Conservation (phyloP, 2,797 vertebrate species). For the Sebastes reedi region DNA sequence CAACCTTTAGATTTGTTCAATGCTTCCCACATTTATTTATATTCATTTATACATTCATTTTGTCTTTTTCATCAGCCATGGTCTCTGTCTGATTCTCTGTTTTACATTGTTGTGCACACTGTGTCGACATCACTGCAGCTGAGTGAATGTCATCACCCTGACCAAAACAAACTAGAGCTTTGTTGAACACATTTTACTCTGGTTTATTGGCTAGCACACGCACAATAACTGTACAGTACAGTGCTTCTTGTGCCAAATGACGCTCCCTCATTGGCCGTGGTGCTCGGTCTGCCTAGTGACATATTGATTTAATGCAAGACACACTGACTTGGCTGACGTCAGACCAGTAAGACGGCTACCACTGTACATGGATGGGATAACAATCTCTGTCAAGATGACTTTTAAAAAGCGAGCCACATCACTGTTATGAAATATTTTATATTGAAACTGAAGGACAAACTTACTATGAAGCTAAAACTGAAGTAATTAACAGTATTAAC, state of each 20-base stretch:
- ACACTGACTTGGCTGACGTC: constrained; percentile 19
- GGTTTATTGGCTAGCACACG: constrained; percentile 25
- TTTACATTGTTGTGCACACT: constrained; percentile 29
- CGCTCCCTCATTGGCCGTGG: constrained; percentile 17
- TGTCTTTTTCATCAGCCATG: constrained; percentile 8
- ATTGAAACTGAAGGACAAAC: not conserved
- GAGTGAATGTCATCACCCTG: constrained; percentile 52
- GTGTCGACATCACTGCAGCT: constrained; percentile 54
- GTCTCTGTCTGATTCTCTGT: constrained; percentile 22
- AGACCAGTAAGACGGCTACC: not conserved
- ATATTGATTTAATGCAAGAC: constrained; percentile 37
- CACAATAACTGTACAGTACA: constrained; percentile 13
- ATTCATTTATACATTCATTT: not conserved
- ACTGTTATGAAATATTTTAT: not conserved
- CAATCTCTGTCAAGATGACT: not conserved
- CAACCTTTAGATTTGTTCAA: not conserved
- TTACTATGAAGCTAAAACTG: not conserved
- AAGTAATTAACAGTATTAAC: not conserved
- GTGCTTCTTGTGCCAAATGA: constrained; percentile 40
- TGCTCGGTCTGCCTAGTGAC: constrained; percentile 10
- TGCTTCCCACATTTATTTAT: not conserved
- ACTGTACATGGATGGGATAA: not conserved
- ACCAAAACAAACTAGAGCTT: constrained; percentile 66
- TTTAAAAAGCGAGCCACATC: not conserved
- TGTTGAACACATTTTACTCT: constrained; percentile 50